These are phyloP conservation scores for Acanthaster planci DNA, from an alignment of 35 echinoderm and acorn worm genomes.

Conservation along the genomic window DNA sequence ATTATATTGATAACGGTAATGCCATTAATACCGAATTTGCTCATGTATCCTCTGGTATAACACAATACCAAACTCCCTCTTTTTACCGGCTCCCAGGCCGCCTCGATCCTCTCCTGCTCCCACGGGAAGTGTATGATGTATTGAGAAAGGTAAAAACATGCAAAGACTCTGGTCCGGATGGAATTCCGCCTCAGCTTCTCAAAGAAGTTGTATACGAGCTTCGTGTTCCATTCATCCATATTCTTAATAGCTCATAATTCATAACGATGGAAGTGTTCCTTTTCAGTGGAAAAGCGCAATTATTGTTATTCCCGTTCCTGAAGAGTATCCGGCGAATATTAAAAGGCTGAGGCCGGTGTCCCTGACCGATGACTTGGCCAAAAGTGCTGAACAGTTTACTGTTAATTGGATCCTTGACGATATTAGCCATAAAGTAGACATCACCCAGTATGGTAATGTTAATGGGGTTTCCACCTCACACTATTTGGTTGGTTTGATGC, in stretches of 20 bases:
- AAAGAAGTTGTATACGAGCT: slow-evolving; percentile 66
- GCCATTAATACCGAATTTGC: slow-evolving; percentile 16
- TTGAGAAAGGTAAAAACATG: slow-evolving; percentile 24
- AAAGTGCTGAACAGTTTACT: slow-evolving; percentile 51
- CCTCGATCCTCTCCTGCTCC: slow-evolving; percentile 24
- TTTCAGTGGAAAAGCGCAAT: slow-evolving; percentile 57
- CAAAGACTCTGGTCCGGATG: slow-evolving; percentile 44
- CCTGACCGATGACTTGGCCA: slow-evolving; percentile 52
- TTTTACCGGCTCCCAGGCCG: background rate
- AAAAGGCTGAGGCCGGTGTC: slow-evolving; percentile 63
- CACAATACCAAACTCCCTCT: background rate
- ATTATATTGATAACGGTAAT: slow-evolving; percentile 15
- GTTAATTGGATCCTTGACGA: slow-evolving; percentile 46
- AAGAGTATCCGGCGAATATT: slow-evolving; percentile 36
- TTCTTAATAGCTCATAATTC: slow-evolving; percentile 47
- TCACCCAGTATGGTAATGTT: slow-evolving; percentile 43
- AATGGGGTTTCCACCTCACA: slow-evolving; percentile 53
- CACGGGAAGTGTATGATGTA: slow-evolving; percentile 56
- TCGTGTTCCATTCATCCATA: slow-evolving; percentile 36
- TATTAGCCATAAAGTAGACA: slow-evolving; percentile 37
- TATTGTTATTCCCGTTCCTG: slow-evolving; percentile 58
- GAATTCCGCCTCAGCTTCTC: slow-evolving; percentile 46
- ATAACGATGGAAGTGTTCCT: slow-evolving; percentile 40
- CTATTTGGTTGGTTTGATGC: slow-evolving; percentile 45
- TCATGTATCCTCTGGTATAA: background rate